Evolutionary conservation across 2,113 vertebrate genomes (phyloP).

Genomic region (Guaruba guarouba): DNA sequence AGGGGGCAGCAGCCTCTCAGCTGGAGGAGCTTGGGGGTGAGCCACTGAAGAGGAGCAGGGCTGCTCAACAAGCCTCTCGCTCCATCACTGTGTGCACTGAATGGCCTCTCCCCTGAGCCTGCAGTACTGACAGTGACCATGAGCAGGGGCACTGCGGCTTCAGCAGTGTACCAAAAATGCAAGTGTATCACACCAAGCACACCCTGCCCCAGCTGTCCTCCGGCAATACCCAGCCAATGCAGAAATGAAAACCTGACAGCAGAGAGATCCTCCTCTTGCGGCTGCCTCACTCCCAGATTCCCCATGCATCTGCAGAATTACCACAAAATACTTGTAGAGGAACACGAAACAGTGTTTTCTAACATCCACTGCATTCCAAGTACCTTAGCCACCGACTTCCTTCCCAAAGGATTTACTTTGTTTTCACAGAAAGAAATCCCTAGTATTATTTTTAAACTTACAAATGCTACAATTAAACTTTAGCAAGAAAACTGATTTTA

Average conservation of each 20-base stretch:
- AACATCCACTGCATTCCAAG: background rate
- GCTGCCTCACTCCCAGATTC: background rate
- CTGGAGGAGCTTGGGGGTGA: background rate
- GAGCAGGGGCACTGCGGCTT: accelerated
- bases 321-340: accelerated
- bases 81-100: accelerated
- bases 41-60: accelerated
- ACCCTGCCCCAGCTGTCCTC: background rate
- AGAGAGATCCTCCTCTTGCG: accelerated
- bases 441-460: background rate
- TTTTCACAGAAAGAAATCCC: background rate
- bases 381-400: background rate
- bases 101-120: background rate
- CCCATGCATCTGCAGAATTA: background rate
- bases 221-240: background rate
- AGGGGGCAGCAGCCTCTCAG: too few species aligned
- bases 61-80: accelerated
- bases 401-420: background rate
- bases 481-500: background rate
- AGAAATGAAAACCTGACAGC: background rate
- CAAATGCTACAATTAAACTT: background rate
- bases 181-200: background rate
- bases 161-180: accelerated
- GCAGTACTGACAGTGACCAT: accelerated
- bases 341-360: background rate